A percentile compares a stretch with the other conserved stretches of the same genome.
These are phyloP conservation scores for Ceyx cyanopectus DNA, from an alignment of 2,113 vertebrate species.

Conservation along the genomic window DNA sequence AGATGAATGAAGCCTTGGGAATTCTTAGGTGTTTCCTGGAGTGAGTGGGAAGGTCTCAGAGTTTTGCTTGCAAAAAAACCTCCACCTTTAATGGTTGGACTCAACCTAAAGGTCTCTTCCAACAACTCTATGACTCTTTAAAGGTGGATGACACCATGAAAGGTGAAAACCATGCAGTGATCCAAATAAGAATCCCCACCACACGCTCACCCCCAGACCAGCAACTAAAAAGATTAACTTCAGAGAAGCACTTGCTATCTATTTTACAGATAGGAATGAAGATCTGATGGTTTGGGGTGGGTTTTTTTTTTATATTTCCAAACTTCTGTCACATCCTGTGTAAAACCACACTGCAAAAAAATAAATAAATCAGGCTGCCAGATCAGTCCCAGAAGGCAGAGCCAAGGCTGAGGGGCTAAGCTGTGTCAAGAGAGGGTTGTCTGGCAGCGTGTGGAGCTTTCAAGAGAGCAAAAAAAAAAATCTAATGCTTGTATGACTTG, in stretches of 20 bases:
- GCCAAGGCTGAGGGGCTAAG: neutral
- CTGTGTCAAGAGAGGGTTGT: neutral
- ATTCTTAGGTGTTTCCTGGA: neutral
- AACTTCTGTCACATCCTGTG: neutral
- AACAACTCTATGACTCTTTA: neutral
- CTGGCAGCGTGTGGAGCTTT: neutral
- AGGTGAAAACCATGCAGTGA: neutral
- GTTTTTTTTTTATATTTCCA: neutral
- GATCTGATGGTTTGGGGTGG: neutral
- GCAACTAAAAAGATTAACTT: neutral
- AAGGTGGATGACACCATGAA: neutral
- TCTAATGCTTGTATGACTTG: neutral
- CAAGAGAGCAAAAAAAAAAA: neutral
- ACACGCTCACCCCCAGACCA: neutral
- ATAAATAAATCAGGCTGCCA: neutral
- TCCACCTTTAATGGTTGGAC: neutral
- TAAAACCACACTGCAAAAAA: neutral
- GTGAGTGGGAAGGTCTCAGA: neutral
- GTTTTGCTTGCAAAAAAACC: neutral
- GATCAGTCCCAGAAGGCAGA: neutral
- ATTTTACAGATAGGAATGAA: neutral
- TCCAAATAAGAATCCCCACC: neutral
- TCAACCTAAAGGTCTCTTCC: too few relatives aligned
- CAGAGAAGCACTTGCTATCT: neutral
- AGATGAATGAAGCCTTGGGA: conserved; percentile 13